A percentile compares a stretch with the other conserved stretches of the same genome.
Evolutionary conservation across 2,888 invertebrate genomes (phyloP).

Genomic region (Achlya flavicornis): DNA sequence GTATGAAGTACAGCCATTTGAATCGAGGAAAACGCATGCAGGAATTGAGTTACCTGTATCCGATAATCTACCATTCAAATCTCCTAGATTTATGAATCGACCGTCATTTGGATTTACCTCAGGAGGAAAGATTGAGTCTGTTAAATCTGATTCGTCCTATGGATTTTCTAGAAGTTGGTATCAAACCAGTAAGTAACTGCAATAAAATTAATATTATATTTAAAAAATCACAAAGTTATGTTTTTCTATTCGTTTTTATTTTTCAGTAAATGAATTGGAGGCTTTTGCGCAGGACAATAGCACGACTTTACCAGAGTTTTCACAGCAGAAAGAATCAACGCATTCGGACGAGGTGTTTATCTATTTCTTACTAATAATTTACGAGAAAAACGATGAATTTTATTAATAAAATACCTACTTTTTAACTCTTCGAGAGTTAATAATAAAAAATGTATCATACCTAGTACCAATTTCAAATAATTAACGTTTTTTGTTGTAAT

Average conservation of each 20-base stretch:
- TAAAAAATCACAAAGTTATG: neutral
- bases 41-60: slow-evolving; percentile 52
- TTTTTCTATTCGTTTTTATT: slow-evolving; percentile 9
- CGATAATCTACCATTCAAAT: slow-evolving; percentile 67
- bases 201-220: too few species aligned
- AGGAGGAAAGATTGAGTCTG: slow-evolving; percentile 58
- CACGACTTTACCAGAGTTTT: slow-evolving; percentile 71
- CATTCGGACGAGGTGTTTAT: slow-evolving; percentile 57
- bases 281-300: slow-evolving; percentile 62
- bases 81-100: slow-evolving; percentile 82
- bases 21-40: slow-evolving; percentile 59
- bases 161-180: slow-evolving; percentile 75
- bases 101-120: slow-evolving; percentile 81
- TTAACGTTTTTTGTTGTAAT: too few species aligned
- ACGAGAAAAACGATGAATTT: too few species aligned
- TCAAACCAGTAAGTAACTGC: slow-evolving; percentile 72
- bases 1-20: slow-evolving; percentile 58
- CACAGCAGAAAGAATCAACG: slow-evolving; percentile 57
- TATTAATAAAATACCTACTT: neutral
- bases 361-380: slow-evolving; percentile 42
- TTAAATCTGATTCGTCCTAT: slow-evolving; percentile 65
- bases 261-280: slow-evolving; percentile 84
- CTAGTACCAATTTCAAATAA: too few species aligned
- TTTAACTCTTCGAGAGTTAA: neutral
- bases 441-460: too few species aligned